Percentiles rank a stretch among this genome's conserved stretches.
Conservation (phyloP, 2,113 vertebrate species). For the Xenopus laevis region DNA sequence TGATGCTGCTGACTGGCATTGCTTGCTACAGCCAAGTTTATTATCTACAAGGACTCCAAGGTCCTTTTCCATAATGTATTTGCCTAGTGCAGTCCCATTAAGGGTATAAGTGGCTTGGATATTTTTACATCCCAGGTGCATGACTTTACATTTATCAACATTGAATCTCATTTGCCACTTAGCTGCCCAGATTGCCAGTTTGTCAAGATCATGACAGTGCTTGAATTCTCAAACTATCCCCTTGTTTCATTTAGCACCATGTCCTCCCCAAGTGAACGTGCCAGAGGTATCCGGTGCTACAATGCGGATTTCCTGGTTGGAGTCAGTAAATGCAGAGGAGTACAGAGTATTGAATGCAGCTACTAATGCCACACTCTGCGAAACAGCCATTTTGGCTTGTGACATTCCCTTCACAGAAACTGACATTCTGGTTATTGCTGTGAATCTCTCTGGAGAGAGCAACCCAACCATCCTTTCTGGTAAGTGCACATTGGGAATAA, state of each 20-base stretch:
- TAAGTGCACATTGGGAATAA: not conserved
- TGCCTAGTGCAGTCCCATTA: no score
- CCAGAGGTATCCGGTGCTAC: slow-evolving; percentile 47
- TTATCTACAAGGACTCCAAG: no score
- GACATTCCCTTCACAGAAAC: slow-evolving; percentile 41
- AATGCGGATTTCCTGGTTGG: slow-evolving; percentile 56
- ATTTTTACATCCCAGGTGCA: no score
- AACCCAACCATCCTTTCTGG: slow-evolving; percentile 23
- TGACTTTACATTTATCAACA: no score
- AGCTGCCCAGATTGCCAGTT: no score
- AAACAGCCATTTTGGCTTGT: slow-evolving; percentile 55
- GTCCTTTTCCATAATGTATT: no score
- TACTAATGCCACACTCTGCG: slow-evolving; percentile 50
- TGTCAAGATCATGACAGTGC: no score
- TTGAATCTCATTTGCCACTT: no score
- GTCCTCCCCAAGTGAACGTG: slow-evolving; percentile 52
- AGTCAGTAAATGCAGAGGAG: slow-evolving; percentile 48
- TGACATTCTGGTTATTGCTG: slow-evolving; percentile 53
- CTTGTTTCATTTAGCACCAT: slow-evolving; percentile 58
- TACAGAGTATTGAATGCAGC: slow-evolving; percentile 55
- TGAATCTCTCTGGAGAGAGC: slow-evolving; percentile 63
- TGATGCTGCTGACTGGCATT: no score
- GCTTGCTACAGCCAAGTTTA: no score
- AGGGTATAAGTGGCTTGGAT: no score
- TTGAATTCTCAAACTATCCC: no score